Percentiles rank a stretch among this genome's conserved stretches.
phyloP scores from a whole-genome alignment of 2,113 vertebrate genomes.

The Corythoichthys intestinalis region DNA sequence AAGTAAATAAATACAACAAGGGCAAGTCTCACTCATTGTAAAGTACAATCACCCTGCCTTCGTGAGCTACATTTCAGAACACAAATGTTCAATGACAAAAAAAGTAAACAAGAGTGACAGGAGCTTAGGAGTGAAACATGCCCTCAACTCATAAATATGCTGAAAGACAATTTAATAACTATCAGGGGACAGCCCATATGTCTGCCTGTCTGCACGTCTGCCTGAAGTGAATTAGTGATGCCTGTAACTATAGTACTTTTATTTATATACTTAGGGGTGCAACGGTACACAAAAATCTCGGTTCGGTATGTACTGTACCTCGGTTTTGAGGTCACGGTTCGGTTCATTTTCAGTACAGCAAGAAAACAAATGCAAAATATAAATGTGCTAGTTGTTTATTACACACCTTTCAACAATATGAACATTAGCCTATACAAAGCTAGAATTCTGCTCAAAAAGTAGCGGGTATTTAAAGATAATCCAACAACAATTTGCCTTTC shows the following conservation, averaged over 20 bases:
- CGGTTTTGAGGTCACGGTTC: no score
- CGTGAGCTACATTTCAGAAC: conserved; percentile 37
- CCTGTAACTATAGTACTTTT: background rate
- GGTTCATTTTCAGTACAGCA: no score
- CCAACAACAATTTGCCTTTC: no score
- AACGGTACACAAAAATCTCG: no score
- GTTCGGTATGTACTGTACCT: no score
- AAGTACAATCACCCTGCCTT: conserved; percentile 28
- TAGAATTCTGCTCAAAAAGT: no score
- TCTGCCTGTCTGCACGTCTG: conserved; percentile 20
- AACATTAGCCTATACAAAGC: no score
- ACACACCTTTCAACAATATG: no score
- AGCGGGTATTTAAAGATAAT: no score
- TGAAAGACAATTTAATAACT: conserved; percentile 43
- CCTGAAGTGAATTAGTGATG: conserved; percentile 26
- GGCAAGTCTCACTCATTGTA: conserved; percentile 43
- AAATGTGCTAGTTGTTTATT: no score
- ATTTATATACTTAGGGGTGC: no score
- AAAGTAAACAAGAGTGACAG: conserved; percentile 40
- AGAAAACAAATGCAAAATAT: no score
- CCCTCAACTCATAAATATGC: conserved; percentile 32
- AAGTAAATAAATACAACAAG: conserved; percentile 56
- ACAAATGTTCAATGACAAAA: conserved; percentile 32
- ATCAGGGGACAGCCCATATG: conserved; percentile 19
- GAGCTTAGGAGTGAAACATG: conserved; percentile 24